Percentiles rank a stretch among this genome's conserved stretches.
Conservation (phyloP, 2,888 invertebrate genomes). For the Drosophila gaucha region DNA sequence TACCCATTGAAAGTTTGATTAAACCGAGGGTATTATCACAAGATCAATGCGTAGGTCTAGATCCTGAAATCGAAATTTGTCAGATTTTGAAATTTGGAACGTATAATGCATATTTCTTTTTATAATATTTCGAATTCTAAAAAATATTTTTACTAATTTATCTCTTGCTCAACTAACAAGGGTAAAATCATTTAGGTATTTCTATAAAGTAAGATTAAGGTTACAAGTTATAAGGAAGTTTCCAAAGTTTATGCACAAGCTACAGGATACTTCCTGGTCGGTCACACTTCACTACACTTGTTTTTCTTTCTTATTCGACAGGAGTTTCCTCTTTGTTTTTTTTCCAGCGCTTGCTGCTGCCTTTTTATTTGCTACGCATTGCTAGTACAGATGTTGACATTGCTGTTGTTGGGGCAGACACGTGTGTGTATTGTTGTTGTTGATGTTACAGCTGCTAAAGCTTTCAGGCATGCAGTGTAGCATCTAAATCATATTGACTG, state of each 20-base stretch:
- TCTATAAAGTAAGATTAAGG: too few relatives aligned
- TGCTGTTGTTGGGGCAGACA: slow-evolving; percentile 20
- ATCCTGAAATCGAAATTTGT: too few relatives aligned
- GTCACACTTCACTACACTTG: background rate
- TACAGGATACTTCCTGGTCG: background rate
- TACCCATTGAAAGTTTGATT: background rate
- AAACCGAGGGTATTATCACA: too few relatives aligned
- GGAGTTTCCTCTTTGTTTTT: slow-evolving; percentile 17
- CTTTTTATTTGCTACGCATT: slow-evolving; percentile 58
- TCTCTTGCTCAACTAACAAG: too few relatives aligned
- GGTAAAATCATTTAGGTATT: too few relatives aligned
- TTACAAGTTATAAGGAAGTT: too few relatives aligned
- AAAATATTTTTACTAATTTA: too few relatives aligned
- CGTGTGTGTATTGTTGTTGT: slow-evolving; percentile 5
- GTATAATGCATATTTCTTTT: background rate
- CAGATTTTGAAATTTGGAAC: background rate
- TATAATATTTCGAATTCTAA: too few relatives aligned
- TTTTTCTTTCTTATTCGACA: slow-evolving; percentile 5
- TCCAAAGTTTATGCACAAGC: too few relatives aligned
- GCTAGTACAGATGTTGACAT: slow-evolving; percentile 62
- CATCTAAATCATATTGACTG: slow-evolving; percentile 60
- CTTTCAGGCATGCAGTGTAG: slow-evolving; percentile 53
- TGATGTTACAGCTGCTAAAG: slow-evolving; percentile 72
- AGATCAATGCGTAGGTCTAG: too few relatives aligned
- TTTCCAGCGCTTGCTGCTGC: slow-evolving; percentile 13